Conservation (phyloP, 2,888 invertebrate genomes). For the Hydraecia micacea region DNA sequence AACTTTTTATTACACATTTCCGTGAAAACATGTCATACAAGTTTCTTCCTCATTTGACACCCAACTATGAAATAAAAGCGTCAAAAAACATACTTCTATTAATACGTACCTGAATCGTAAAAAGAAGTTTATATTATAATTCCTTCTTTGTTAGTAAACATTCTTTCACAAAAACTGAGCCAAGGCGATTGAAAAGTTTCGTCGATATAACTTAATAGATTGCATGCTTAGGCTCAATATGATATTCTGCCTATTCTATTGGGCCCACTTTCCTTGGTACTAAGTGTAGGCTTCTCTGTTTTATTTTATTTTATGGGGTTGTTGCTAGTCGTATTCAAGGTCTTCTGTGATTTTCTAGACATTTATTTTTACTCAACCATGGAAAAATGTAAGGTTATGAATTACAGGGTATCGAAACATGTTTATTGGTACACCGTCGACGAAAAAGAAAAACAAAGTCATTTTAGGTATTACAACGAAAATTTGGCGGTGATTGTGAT, state of each 20-base stretch:
- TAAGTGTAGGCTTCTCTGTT: constrained; percentile 41
- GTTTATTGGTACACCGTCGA: background rate
- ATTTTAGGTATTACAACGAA: background rate
- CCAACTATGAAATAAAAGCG: constrained; percentile 32
- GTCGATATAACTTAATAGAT: constrained; percentile 44
- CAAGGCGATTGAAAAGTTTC: constrained; percentile 57
- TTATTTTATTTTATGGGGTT: constrained; percentile 32
- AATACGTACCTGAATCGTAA: constrained; percentile 35
- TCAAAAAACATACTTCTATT: constrained; percentile 12
- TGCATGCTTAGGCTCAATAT: constrained; percentile 50
- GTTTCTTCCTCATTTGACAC: constrained; percentile 41
- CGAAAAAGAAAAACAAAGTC: background rate
- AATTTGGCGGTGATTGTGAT: too few relatives aligned
- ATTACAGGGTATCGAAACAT: background rate
- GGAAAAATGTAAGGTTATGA: background rate
- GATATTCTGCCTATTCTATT: constrained; percentile 40
- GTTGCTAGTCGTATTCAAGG: constrained; percentile 8
- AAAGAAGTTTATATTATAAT: constrained; percentile 30
- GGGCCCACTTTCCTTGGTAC: constrained; percentile 30
- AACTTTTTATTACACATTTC: constrained; percentile 48
- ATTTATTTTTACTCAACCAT: background rate
- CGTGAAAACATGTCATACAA: constrained; percentile 38
- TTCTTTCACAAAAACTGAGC: constrained; percentile 37
- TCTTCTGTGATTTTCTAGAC: constrained; percentile 9
- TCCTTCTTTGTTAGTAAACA: constrained; percentile 48